A percentile compares a stretch with the other conserved stretches of the same genome.
Evolutionary conservation across 2,888 invertebrate genomes (phyloP).

Genomic region (Drosophila sordidula): DNA sequence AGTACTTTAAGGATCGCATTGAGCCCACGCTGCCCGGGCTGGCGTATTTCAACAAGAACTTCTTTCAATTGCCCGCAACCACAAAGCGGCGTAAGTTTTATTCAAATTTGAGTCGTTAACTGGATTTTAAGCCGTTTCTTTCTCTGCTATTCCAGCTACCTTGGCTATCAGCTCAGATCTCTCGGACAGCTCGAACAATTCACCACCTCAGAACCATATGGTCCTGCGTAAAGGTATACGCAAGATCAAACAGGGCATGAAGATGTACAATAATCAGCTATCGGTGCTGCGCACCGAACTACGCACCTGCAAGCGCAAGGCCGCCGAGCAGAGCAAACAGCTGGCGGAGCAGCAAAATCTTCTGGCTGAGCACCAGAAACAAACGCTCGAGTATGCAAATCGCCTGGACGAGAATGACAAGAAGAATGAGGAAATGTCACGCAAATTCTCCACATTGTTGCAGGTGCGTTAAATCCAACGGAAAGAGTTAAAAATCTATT

Average conservation of each 20-base stretch:
- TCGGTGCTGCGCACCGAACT: slow-evolving; percentile 92
- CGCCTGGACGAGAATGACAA: slow-evolving; percentile 95
- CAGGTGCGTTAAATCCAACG: slow-evolving; percentile 86
- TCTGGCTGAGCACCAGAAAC: slow-evolving; percentile 90
- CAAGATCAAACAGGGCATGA: slow-evolving; percentile 95
- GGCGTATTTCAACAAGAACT: slow-evolving; percentile 94
- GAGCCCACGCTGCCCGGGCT: slow-evolving; percentile 95
- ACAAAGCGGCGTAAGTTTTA: slow-evolving; percentile 79
- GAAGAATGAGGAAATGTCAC: slow-evolving; percentile 94
- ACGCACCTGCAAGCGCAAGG: slow-evolving; percentile 92
- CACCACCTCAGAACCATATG: slow-evolving; percentile 93
- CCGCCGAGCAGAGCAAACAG: slow-evolving; percentile 94
- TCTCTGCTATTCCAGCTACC: slow-evolving; percentile 70
- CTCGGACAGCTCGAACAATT: slow-evolving; percentile 78
- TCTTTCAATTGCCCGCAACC: slow-evolving; percentile 87
- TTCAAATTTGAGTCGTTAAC: neutral
- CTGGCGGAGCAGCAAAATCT: slow-evolving; percentile 91
- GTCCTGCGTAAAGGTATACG: slow-evolving; percentile 93
- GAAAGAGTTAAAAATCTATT: neutral
- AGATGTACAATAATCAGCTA: slow-evolving; percentile 93
- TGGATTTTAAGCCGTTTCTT: slow-evolving; percentile 46
- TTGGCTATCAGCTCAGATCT: slow-evolving; percentile 82
- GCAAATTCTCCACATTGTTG: slow-evolving; percentile 94
- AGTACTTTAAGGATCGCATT: slow-evolving; percentile 97
- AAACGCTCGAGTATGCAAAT: slow-evolving; percentile 91